Evolutionary conservation across 2,113 vertebrate species (phyloP), one percentile per base, ranked within the genome.

Genomic region (Chloroceryle aenea): DNA sequence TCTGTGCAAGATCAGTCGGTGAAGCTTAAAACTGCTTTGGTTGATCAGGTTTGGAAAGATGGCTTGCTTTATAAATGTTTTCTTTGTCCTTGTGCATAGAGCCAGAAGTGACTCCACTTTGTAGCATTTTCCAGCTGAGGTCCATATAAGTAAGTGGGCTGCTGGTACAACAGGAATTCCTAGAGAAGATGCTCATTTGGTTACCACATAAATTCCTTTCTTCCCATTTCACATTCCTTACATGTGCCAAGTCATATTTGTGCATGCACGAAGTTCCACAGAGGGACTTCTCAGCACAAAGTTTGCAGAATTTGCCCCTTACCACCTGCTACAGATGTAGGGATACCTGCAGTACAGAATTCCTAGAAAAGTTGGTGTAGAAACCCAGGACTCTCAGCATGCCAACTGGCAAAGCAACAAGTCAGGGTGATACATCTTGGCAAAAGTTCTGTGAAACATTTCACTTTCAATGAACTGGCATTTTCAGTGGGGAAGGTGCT

Each of bases 191-290:
- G 10, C 0, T 1, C 18, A 7, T 61, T 27, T 68, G 38, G 32
- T n/a, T 38, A 40, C 4, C 2, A 3, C 14, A 14, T 2, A 8
- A 3, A 20, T 23, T 53, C 29, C 50, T 55, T 67, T 53, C 22
- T 15, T 81, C 69, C 15, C 1, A 0, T 64, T 71, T 55, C 4
- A 6, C 2, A 0, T n/a, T 67, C 56, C 17, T 77, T 40, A 36
- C 55, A 45, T 12, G 7, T 20, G 10, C 29, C 50, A 69, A 62
- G 8, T 48, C 53, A 16, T 12, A 7, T 87, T 42, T 71, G 12
- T 15, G 10, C n/a, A 13, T 29, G 22, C 20, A 66, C 3, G 0
- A 40, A 45, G 52, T 50, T 32, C 30, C 55, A 63, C 0, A 0
- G 12, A 34, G 13, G 36, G 15, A 50, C 20, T 81, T 77, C 58